phyloP scores from a whole-genome alignment of 53 echinoderm and acorn worm species.

The Mesocentrotus franciscanus region DNA sequence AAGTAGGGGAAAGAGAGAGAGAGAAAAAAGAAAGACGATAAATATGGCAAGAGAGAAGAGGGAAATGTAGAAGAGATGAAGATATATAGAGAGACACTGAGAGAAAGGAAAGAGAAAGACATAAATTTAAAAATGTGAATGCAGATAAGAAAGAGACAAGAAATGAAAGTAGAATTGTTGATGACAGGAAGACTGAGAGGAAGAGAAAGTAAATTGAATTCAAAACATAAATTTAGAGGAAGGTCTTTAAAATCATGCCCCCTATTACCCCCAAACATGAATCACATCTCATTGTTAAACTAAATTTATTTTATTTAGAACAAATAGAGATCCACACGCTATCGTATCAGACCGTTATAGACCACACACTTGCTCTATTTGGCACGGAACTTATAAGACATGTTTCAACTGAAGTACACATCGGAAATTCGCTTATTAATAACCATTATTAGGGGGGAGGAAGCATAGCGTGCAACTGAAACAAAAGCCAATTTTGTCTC shows the following conservation, averaged over 20 bases:
- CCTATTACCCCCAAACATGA: background rate
- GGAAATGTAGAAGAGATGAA: background rate
- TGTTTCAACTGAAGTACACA: background rate
- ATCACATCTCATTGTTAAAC: background rate
- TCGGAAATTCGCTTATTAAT: background rate
- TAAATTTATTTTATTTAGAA: background rate
- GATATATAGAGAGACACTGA: background rate
- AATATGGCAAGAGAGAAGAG: background rate
- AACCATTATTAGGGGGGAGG: background rate
- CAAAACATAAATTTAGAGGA: background rate
- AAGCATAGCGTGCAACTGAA: background rate
- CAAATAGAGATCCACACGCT: background rate
- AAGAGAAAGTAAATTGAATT: no score
- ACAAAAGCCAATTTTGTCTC: background rate
- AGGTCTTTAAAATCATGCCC: background rate
- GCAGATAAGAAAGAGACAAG: background rate
- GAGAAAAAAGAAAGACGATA: background rate
- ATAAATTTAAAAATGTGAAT: background rate
- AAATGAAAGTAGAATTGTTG: background rate
- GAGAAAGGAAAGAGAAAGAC: background rate
- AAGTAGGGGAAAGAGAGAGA: background rate
- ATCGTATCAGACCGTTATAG: background rate
- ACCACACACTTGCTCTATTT: background rate
- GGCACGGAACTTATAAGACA: background rate
- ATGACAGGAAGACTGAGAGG: no score